Percentiles rank a stretch among this genome's conserved stretches.
phyloP scores from a whole-genome alignment of 2,888 invertebrate species.

The Monochamus alternatus region DNA sequence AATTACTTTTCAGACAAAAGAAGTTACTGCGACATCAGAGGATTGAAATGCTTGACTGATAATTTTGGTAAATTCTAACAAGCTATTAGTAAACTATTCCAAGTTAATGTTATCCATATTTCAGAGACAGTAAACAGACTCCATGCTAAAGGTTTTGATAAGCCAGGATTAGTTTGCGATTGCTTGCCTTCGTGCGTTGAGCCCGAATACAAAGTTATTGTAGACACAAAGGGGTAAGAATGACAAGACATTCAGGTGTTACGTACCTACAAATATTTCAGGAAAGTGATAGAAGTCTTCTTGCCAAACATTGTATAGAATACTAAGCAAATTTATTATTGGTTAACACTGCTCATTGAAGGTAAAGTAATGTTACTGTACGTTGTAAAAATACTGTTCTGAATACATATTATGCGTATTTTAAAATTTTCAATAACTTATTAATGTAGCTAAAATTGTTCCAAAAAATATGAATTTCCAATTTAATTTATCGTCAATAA shows the following conservation, averaged over 20 bases:
- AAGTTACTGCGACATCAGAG: slow-evolving; percentile 73
- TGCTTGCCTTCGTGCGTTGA: slow-evolving; percentile 78
- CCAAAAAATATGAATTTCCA: too few species aligned
- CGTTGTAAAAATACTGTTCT: too few species aligned
- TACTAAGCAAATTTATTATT: too few species aligned
- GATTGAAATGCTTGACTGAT: slow-evolving; percentile 74
- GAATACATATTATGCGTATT: too few species aligned
- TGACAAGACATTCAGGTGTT: not conserved
- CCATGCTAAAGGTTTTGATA: slow-evolving; percentile 67
- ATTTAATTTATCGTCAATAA: too few species aligned
- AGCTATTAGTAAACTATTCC: slow-evolving; percentile 34
- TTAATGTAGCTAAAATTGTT: too few species aligned
- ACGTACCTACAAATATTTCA: not conserved
- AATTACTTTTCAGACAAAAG: slow-evolving; percentile 67
- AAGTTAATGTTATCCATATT: slow-evolving; percentile 47
- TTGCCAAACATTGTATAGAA: too few species aligned
- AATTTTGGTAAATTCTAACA: slow-evolving; percentile 66
- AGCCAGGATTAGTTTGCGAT: slow-evolving; percentile 72
- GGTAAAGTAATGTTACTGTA: too few species aligned
- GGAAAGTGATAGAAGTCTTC: too few species aligned
- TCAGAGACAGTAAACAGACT: slow-evolving; percentile 70
- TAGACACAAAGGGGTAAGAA: slow-evolving; percentile 72
- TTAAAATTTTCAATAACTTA: too few species aligned
- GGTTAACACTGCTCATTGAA: too few species aligned
- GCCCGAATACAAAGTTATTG: slow-evolving; percentile 73